Conservation (phyloP, 2,888 invertebrate genomes). For the Mythimna loreyi region DNA sequence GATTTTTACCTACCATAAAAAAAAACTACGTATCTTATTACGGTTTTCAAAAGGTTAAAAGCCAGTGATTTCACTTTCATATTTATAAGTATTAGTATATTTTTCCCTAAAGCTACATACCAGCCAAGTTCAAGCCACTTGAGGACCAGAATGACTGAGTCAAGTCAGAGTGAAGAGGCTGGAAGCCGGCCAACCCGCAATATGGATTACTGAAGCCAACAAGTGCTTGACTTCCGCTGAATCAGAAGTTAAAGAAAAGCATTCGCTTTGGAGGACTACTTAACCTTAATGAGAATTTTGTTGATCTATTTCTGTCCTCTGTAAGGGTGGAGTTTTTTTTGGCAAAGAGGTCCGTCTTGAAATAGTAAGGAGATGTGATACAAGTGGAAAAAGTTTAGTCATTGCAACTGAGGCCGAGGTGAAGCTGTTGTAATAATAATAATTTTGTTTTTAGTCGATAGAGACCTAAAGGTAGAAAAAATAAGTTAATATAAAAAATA, state of each 20-base stretch:
- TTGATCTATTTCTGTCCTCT: conserved; percentile 3
- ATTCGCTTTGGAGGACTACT: conserved; percentile 6
- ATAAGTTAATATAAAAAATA: too few species aligned
- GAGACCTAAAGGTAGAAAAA: too few species aligned
- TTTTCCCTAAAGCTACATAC: background rate
- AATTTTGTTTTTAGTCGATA: too few species aligned
- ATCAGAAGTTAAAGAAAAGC: conserved; percentile 18
- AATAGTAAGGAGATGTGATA: too few species aligned
- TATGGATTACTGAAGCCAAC: conserved; percentile 27
- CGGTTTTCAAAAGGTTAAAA: too few species aligned
- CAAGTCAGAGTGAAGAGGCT: conserved; percentile 18
- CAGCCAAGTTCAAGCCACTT: conserved; percentile 13
- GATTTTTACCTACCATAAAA: too few species aligned
- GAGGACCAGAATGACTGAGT: conserved; percentile 19
- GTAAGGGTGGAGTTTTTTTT: background rate
- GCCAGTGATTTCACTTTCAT: background rate
- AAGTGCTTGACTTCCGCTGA: conserved; percentile 25
- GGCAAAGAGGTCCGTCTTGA: background rate
- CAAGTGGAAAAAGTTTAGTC: too few species aligned
- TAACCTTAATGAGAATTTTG: conserved; percentile 32
- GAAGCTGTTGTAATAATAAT: too few species aligned
- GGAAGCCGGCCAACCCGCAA: conserved; percentile 39
- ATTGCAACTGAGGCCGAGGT: too few species aligned
- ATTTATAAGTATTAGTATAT: background rate
- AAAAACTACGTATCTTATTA: too few species aligned